Base-by-base conservation (phyloP, 2,113 vertebrate genomes). In the Corapipo altera region DNA sequence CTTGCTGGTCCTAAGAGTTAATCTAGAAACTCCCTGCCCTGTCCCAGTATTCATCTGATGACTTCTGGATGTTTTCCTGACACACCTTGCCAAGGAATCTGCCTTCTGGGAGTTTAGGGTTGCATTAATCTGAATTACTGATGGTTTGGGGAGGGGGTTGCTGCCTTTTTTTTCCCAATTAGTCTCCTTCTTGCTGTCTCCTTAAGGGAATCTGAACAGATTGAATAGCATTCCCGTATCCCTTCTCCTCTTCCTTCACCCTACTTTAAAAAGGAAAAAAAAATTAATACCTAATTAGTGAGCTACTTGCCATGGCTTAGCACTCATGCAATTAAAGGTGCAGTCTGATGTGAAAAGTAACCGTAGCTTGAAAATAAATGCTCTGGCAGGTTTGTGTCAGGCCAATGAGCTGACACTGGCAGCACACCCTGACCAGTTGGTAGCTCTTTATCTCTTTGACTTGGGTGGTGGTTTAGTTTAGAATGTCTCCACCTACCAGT, bases 61-160 rank as follows among this genome's bases (percentile, higher is more conserved):
- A 39, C 22, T 84, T 81, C 39, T 86, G 59, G 65, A 67, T 95
- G 24, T 81, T 91, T 86, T 91, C 24, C 48, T 89, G 91, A 96
- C 94, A 88, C 94, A 92, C 93, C 93, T 95, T 89, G 46, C 80
- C 86, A 75, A 95, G 65, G 95, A 97, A 95, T 93, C 94, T 81
- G 86, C 76, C 52, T 95, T 57, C 57, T 43, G 33, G 48, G 30
- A 77, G 59, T 93, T 95, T 35, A 89, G 80, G 33, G n/a, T 72
- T 91, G 73, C 27, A 57, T 59, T 89, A 81, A 59, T 72, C 52
- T 71, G 72, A 92, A 66, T 14, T 62, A 24, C 16, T 32, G 27
- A 46, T 83, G n/a, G 8, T 91, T 30, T 48, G 41, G 15, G 8
- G 55, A 24, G 11, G 8, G 4, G 9, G 13, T 32, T 54, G n/a